A percentile compares a stretch with the other conserved stretches of the same genome.
These are phyloP conservation scores for Caenorhabditis tropicalis DNA, from an alignment of 1,140 invertebrate genomes.

Conservation along the genomic window DNA sequence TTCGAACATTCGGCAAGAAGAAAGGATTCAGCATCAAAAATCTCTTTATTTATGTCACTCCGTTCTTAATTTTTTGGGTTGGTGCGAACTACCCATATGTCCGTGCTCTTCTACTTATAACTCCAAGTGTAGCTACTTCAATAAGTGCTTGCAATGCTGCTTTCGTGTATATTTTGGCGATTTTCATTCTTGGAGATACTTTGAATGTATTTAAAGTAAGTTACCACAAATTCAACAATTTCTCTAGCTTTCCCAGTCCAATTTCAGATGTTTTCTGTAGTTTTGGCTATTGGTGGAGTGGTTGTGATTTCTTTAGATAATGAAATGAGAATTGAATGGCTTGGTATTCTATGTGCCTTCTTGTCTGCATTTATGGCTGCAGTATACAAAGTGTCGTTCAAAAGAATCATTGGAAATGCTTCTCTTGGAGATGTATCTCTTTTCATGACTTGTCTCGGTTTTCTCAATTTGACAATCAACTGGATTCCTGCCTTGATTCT, in stretches of 20 bases:
- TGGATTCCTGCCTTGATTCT: conserved; percentile 61
- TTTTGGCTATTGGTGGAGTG: conserved; percentile 65
- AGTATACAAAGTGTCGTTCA: conserved; percentile 66
- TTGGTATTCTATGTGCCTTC: conserved; percentile 61
- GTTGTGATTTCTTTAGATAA: conserved; percentile 66
- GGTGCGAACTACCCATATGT: conserved; percentile 66
- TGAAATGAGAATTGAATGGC: conserved; percentile 57
- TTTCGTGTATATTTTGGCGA: conserved; percentile 67
- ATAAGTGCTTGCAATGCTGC: conserved; percentile 67
- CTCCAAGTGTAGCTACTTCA: conserved; percentile 63
- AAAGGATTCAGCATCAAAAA: conserved; percentile 43
- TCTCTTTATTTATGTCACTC: conserved; percentile 58
- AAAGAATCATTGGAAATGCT: conserved; percentile 62
- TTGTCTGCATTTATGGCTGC: conserved; percentile 65
- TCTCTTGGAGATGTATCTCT: conserved; percentile 70
- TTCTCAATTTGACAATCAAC: conserved; percentile 65
- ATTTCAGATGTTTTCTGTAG: conserved; percentile 61
- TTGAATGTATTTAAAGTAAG: conserved; percentile 32
- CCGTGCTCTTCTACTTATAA: conserved; percentile 62
- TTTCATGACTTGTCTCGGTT: conserved; percentile 68
- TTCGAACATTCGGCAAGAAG: conserved; percentile 44
- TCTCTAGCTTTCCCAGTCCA: not conserved
- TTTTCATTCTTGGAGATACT: conserved; percentile 51
- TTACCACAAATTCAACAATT: no score
- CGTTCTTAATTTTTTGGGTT: conserved; percentile 68